Base-by-base conservation (phyloP, 2,888 invertebrate species). In the Stegana nigrithorax region DNA sequence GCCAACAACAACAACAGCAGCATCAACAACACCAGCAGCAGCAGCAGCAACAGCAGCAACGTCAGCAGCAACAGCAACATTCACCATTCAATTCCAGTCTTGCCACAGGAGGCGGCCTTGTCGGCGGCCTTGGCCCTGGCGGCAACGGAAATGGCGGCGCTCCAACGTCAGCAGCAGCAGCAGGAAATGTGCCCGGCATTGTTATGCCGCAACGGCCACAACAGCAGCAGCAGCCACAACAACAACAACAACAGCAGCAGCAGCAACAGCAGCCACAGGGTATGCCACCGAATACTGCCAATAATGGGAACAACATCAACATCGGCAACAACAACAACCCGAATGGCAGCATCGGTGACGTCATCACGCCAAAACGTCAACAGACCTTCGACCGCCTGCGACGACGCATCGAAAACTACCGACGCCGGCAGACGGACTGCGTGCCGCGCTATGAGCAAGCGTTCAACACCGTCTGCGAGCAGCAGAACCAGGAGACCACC, bases 401-500 rank as follows among this genome's bases (percentile, higher is more conserved):
- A 76, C 90, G 95, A 68, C 90, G 97, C 80, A 92, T 97, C 85
- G 95, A 95, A 82, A 91, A 89, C 73, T 97, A 97, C 86, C 90
- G 96, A 59, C 89, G 92, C 57, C 90, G 94, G 67, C 95, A 96
- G 84, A 92, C 89, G 72, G 94, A 94, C 83, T 93, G 93, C 84
- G 91, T 92, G 83, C 94, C 95, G 66, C 89, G 95, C 67, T 96
- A 93, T 87, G 94, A 95, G 83, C 94, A 94, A 83, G 92, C 94
- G 69, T 93, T 94, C 86, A 93, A 89, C 83, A 93, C 93, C 42
- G 89, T 93, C 67, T 94, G 94, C 87, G 96, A 96, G 82, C 95
- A 95, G 84, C 95, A 96, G 84, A 91, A 93, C 76, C 91, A 95
- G 87, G 96, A 96, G 85, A 96, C 96, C 36, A 89, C 91, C 73